Percentiles rank a stretch among this genome's conserved stretches.
Conservation (phyloP, 2,888 invertebrate genomes). For the Agrotis segetum region DNA sequence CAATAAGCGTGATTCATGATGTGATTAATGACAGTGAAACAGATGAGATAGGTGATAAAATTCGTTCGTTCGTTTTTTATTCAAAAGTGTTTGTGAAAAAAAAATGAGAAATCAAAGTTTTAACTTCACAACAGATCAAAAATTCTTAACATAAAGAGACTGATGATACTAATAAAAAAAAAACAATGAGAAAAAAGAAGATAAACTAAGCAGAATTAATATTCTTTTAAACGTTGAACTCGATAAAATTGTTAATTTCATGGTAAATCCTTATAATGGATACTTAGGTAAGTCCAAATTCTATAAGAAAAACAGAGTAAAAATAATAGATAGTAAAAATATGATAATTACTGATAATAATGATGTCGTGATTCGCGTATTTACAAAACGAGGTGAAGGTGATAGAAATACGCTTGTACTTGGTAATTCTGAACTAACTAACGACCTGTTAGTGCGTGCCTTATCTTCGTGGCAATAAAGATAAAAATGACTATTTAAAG, state of each 20-base stretch:
- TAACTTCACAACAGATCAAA: too few relatives aligned
- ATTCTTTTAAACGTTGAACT: not conserved
- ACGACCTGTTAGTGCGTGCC: slow-evolving; percentile 35
- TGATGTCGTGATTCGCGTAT: slow-evolving; percentile 54
- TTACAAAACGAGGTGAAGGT: slow-evolving; percentile 54
- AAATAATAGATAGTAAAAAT: not conserved
- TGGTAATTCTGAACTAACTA: slow-evolving; percentile 34
- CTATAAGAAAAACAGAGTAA: not conserved
- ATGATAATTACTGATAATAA: slow-evolving; percentile 24
- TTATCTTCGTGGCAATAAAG: slow-evolving; percentile 57
- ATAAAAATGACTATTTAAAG: slow-evolving; percentile 57
- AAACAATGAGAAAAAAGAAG: too few relatives aligned
- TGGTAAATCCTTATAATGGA: not conserved
- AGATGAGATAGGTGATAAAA: not conserved
- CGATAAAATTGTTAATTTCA: too few relatives aligned
- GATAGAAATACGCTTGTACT: slow-evolving; percentile 31
- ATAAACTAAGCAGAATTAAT: too few relatives aligned
- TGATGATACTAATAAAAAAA: not conserved
- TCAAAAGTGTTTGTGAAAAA: too few relatives aligned
- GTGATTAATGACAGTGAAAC: slow-evolving; percentile 47
- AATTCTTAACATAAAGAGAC: not conserved
- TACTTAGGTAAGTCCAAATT: not conserved
- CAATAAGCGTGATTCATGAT: slow-evolving; percentile 77
- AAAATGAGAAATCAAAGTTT: too few relatives aligned
- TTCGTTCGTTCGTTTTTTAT: too few relatives aligned